Conservation (phyloP, 2,113 vertebrate species). For the Equus quagga region DNA sequence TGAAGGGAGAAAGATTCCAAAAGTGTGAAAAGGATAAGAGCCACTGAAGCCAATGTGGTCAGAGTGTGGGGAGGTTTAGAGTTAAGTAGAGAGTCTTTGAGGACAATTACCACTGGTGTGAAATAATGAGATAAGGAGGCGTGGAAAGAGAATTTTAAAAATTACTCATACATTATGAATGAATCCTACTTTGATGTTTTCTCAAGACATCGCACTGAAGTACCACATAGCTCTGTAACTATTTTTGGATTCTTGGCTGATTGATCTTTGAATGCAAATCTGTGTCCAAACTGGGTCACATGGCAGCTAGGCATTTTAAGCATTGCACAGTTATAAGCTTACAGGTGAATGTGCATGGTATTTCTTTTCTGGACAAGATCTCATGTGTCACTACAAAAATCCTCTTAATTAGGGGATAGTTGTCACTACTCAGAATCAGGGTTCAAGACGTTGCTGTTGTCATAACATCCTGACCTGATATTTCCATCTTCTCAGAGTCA, state of each 20-base stretch:
- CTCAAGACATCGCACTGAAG: background rate
- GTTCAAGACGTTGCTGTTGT: background rate
- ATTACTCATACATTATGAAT: background rate
- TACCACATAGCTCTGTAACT: background rate
- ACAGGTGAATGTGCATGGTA: background rate
- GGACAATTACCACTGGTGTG: background rate
- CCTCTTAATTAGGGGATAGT: background rate
- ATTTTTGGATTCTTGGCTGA: background rate
- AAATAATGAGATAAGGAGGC: background rate
- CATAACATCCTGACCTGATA: background rate
- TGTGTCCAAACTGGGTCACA: background rate
- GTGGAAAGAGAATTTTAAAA: background rate
- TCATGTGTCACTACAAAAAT: background rate
- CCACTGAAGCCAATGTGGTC: background rate
- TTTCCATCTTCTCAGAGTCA: background rate
- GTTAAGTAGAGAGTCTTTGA: background rate
- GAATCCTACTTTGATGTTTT: background rate
- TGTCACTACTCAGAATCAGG: background rate
- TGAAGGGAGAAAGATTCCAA: background rate
- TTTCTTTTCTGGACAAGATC: background rate
- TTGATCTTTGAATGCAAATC: conserved; percentile 4
- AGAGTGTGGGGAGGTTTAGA: background rate
- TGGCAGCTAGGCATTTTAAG: background rate
- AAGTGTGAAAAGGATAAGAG: background rate
- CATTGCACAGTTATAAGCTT: background rate